Conservation (phyloP, 2,888 invertebrate genomes). For the Sesamia inferens region DNA sequence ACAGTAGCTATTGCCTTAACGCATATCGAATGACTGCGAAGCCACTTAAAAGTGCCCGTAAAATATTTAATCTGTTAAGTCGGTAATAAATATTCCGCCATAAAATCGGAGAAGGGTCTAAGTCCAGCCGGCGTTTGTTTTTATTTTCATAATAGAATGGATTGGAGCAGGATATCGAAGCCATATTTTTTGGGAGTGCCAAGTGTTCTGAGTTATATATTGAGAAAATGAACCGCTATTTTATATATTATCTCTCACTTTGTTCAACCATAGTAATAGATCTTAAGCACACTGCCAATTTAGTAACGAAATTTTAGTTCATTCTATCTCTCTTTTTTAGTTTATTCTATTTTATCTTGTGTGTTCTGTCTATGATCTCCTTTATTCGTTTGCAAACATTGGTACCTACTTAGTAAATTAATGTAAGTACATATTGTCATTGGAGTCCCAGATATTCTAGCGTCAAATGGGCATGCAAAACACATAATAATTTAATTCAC, state of each 20-base stretch:
- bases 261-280: background rate
- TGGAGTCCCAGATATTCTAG: too few species aligned
- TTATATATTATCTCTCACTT: background rate
- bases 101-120: conserved; percentile 60
- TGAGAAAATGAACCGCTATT: background rate
- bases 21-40: conserved; percentile 66
- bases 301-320: too few species aligned
- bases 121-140: conserved; percentile 49
- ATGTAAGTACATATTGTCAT: too few species aligned
- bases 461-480: too few species aligned
- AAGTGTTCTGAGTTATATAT: background rate
- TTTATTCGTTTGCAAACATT: too few species aligned
- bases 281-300: background rate
- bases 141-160: conserved; percentile 44
- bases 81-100: conserved; percentile 63
- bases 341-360: too few species aligned
- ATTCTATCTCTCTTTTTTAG: too few species aligned
- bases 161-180: conserved; percentile 41
- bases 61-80: conserved; percentile 69
- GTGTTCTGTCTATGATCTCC: too few species aligned
- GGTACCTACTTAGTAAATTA: too few species aligned
- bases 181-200: conserved; percentile 37
- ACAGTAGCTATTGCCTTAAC: conserved; percentile 65
- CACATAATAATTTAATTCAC: too few species aligned
- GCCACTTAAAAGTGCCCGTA: conserved; percentile 63